Base-by-base conservation (phyloP, 2,888 invertebrate species). In the Chloroclystis v-ata region DNA sequence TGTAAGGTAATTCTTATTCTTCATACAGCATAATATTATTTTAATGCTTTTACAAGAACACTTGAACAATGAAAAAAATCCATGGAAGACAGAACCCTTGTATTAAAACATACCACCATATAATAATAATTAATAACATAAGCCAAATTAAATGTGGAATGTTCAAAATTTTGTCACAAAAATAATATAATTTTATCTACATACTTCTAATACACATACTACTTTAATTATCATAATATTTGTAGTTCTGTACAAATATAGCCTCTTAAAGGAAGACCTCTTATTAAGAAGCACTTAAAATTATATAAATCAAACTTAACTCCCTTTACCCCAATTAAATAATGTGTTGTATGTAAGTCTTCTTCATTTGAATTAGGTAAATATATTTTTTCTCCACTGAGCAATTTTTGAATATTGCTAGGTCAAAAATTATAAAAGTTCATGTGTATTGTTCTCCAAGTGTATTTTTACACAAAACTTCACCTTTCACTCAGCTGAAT, bases 401-500 rank as follows among this genome's bases (percentile, higher is more conserved):
- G 26, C 26, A 26, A 26, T 6, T 3, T 26, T 6, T 26, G 5
- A 20, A 4, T 20, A 5, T 20, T 20, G 20, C 20, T 20, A 20
- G 20, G 20, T 20, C 20, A 4, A 4, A 4, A 4, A 5, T 20
- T 20, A 20, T 20, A 20, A 20, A 20, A 4, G 5, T 2, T 20
- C 20, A 2, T 4, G 20, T 26, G 13, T 43, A 49, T 37, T 49
- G 32, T 40, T 35, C 52, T 52, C 43, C 47, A 54, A 50, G 47
- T 33, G 37, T 46, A 42, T 20, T 37, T 40, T 12, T 12, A 40
- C 45, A 51, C 30, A 5, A 20, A 2, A 33, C 26, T 52, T 40
- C 5, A 2, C n/a, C 12, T 3, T n/a, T 41, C 8, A 59, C 68
- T 92, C 90, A 94, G 84, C 94, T 94, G 63, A 92, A 92, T 67